A percentile compares a stretch with the other conserved stretches of the same genome.
These are phyloP conservation scores for Diplolepis rosae DNA, from an alignment of 2,888 invertebrate species.

Conservation along the genomic window DNA sequence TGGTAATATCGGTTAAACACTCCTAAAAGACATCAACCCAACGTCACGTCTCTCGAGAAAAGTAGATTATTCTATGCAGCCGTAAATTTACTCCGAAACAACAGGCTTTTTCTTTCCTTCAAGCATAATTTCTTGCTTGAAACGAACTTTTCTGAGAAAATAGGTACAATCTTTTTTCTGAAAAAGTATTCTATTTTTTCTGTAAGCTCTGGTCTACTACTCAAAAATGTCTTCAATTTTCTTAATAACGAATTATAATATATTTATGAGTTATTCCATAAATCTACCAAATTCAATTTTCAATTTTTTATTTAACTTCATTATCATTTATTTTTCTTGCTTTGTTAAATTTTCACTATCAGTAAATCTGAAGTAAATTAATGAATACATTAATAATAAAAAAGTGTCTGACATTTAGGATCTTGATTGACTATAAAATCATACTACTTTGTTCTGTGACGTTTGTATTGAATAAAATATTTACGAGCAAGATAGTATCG, in stretches of 20 bases:
- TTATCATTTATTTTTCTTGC: too few relatives aligned
- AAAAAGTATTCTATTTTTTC: too few relatives aligned
- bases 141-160: too few relatives aligned
- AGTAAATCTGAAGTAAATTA: background rate
- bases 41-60: constrained; percentile 12
- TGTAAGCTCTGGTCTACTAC: too few relatives aligned
- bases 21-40: constrained; percentile 14
- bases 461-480: background rate
- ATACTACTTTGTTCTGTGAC: background rate
- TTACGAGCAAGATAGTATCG: background rate
- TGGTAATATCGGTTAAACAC: constrained; percentile 20
- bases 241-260: too few relatives aligned
- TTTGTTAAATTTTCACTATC: too few relatives aligned
- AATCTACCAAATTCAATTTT: too few relatives aligned
- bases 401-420: background rate
- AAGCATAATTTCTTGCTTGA: background rate
- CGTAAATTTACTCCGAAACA: background rate
- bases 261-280: too few relatives aligned
- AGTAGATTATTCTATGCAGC: background rate
- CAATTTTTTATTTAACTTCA: too few relatives aligned
- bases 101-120: background rate
- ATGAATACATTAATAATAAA: background rate
- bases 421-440: background rate
- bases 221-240: too few relatives aligned
- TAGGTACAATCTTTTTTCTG: too few relatives aligned